Base-by-base conservation (phyloP, 1,140 invertebrate genomes). In the Homalodisca vitripennis region DNA sequence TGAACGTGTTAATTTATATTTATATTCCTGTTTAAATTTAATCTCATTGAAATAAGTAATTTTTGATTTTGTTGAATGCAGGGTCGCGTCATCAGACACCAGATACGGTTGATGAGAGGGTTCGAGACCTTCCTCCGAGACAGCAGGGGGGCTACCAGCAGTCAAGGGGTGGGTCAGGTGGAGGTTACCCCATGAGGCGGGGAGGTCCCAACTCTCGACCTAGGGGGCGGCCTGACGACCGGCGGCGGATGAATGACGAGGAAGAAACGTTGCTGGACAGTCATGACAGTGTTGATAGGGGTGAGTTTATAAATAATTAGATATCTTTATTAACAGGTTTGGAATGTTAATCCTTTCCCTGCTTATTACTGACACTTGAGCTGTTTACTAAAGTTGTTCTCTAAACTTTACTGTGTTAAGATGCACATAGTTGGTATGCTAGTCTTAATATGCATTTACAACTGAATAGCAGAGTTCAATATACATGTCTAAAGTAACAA, bases 81-180 rank as follows among this genome's bases (percentile, higher is more conserved):
- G 74, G 73, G 29, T 75, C 72, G 22, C 62, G 76, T 64, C 75
- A 75, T 64, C 76, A 77, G 68, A 75, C 74, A 32, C 75, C 74
- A 27, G 76, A 77, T 17, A 70, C 70, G 20, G 75, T 73, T 32
- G 76, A 77, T 22, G 66, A 68, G 27, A 66, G 73, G 34, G 70
- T 69, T 13, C 53, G 68, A n/a, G 68, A 69, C 22, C 31, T 69
- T n/a, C 68, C 68, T 10, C 68, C 68, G 48, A 55, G 66, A 53
- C 57, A 69, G 55, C 67, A 68, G 62, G 17, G 57, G 51, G 46
- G 70, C 53, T 64, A 57, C 53, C 55, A 72, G 51, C 60, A 64
- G 30, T 67, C 60, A 12, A 62, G 32, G 2, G 55, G 24, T 17
- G 57, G 71, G 20, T 31, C 55, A 51, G 53, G 68, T 22, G 71